These are phyloP conservation scores for Novumbra hubbsi DNA, from an alignment of 2,797 vertebrate species.

Conservation along the genomic window DNA sequence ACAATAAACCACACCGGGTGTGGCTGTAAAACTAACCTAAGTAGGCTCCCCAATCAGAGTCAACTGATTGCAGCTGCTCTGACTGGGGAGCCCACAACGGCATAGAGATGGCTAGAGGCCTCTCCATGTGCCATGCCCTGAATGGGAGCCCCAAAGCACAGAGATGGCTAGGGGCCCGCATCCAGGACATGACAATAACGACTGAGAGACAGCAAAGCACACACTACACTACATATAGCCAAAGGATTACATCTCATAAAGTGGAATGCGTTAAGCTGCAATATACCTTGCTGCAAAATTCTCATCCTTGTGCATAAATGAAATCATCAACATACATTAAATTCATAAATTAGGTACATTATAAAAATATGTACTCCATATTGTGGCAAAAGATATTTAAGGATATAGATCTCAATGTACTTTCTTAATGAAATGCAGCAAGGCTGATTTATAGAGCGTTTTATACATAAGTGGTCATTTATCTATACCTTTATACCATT, in stretches of 20 bases:
- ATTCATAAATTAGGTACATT: background rate
- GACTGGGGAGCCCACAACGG: too few species aligned
- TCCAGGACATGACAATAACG: too few species aligned
- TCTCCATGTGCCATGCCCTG: too few species aligned
- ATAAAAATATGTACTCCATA: background rate
- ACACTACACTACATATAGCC: background rate
- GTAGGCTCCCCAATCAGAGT: too few species aligned
- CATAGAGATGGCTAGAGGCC: too few species aligned
- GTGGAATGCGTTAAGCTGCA: background rate
- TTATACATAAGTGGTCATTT: slow-evolving; percentile 30
- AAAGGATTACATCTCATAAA: background rate
- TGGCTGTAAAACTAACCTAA: too few species aligned
- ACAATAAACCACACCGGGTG: too few species aligned
- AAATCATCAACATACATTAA: slow-evolving; percentile 1
- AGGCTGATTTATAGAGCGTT: slow-evolving; percentile 11
- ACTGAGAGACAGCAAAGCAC: background rate
- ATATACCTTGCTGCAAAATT: background rate
- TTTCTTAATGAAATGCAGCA: slow-evolving; percentile 9
- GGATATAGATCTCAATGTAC: background rate
- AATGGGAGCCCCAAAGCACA: too few species aligned
- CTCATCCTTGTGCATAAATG: background rate
- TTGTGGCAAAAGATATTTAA: background rate
- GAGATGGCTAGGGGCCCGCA: too few species aligned
- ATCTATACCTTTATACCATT: background rate
- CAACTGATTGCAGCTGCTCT: too few species aligned